These are phyloP conservation scores for Rhinoderma darwinii DNA, from an alignment of 2,113 vertebrate species.

Conservation along the genomic window DNA sequence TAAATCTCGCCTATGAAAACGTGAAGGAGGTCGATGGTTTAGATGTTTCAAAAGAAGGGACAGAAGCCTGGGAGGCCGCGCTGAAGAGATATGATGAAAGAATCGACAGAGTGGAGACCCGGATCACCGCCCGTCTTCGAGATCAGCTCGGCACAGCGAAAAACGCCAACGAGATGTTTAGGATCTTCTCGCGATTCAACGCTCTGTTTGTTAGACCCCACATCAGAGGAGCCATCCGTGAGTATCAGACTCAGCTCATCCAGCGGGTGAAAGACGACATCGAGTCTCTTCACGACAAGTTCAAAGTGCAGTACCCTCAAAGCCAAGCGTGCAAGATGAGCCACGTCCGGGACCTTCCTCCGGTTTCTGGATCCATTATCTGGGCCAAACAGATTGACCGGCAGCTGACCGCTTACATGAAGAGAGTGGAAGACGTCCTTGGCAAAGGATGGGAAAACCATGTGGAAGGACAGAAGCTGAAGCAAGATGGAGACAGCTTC, in stretches of 20 bases:
- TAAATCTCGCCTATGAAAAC: slow-evolving; percentile 97
- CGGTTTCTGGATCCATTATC: slow-evolving; percentile 96
- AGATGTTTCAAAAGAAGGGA: slow-evolving; percentile 97
- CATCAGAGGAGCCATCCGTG: slow-evolving; percentile 94
- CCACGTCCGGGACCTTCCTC: slow-evolving; percentile 93
- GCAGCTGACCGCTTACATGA: slow-evolving; percentile 98
- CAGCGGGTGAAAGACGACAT: slow-evolving; percentile 98
- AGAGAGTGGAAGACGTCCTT: slow-evolving; percentile 95
- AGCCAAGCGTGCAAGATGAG: slow-evolving; percentile 99
- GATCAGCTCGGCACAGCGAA: slow-evolving; percentile 97
- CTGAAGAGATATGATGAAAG: slow-evolving; percentile 97
- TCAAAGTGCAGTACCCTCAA: slow-evolving; percentile 98
- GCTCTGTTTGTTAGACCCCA: slow-evolving; percentile 97
- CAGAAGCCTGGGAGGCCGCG: slow-evolving; percentile 97
- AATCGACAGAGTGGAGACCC: slow-evolving; percentile 96
- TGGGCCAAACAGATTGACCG: slow-evolving; percentile 99
- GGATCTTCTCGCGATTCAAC: slow-evolving; percentile 98
- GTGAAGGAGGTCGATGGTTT: slow-evolving; percentile 97
- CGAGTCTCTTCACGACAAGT: slow-evolving; percentile 96
- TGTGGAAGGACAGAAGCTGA: slow-evolving; percentile 96
- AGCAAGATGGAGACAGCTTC: slow-evolving; percentile 98
- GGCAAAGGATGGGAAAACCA: slow-evolving; percentile 99
- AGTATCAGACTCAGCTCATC: slow-evolving; percentile 97
- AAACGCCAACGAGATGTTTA: slow-evolving; percentile 98
- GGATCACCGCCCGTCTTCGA: slow-evolving; percentile 93